Evolutionary conservation across 2,888 invertebrate genomes (phyloP).

Genomic region (Sarcophaga variegata): DNA sequence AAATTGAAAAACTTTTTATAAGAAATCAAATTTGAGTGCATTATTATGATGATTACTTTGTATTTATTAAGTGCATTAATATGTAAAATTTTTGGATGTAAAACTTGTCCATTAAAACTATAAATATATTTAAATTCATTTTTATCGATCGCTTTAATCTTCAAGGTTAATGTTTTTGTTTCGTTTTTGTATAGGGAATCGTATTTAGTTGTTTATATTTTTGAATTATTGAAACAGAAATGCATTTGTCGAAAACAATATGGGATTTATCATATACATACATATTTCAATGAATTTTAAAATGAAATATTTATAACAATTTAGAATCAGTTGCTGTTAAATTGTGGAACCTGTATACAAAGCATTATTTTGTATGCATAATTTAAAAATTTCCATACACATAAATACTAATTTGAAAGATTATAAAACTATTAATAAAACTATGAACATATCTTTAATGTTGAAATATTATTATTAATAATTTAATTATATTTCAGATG

Average conservation of each 20-base stretch:
- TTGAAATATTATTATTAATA: background rate
- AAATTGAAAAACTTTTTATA: background rate
- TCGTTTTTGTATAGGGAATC: constrained; percentile 18
- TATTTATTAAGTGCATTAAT: background rate
- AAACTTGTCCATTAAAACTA: background rate
- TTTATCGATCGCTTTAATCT: background rate
- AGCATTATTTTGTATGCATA: background rate
- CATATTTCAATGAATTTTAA: background rate
- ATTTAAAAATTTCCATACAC: constrained; percentile 1
- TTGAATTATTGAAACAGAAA: background rate
- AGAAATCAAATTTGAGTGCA: background rate
- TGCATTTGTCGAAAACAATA: constrained; percentile 21
- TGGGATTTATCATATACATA: constrained; percentile 4
- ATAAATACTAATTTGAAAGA: background rate
- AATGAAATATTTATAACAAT: constrained; percentile 18
- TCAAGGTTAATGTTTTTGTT: constrained; percentile 42
- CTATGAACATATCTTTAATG: background rate
- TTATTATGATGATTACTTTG: background rate
- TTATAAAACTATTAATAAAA: background rate
- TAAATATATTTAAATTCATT: background rate
- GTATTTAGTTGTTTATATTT: constrained; percentile 6
- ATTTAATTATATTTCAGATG: constrained; percentile 74
- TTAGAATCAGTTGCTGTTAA: constrained; percentile 5
- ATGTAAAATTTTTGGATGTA: background rate
- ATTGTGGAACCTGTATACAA: background rate